Base-by-base conservation (phyloP, 1,140 invertebrate species). In the Planococcus citri region DNA sequence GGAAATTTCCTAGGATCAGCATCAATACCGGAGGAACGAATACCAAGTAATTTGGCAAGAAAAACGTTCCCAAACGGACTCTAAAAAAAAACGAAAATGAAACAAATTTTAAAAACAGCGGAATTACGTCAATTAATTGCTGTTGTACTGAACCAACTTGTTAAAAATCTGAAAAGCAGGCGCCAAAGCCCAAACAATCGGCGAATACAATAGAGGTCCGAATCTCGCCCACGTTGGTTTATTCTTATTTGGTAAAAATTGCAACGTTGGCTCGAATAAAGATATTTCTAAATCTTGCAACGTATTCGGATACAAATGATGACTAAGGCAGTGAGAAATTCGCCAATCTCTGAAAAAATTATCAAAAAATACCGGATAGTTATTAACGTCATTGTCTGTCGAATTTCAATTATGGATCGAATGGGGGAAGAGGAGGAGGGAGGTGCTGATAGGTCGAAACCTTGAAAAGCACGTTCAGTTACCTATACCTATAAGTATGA, bases 231-330 rank as follows among this genome's bases (percentile, higher is more conserved):
- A n/a, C 21, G 76, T 73, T 9, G 76, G 75, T 72, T 87, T 83
- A 14, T 77, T 60, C 2, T 77, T 71, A 64, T 74, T 78, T 0
- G 88, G 86, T 8, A 87, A 76, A 79, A 83, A 92, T n/a, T 83
- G 78, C 8, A 90, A 72, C 20, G 87, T 76, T 0, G 89, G 89
- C 73, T 91, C 88, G 24, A 87, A 78, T 12, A 78, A 75, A 51
- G 86, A 85, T 0, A 92, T 79, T 78, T 93, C 90, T 60, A 86
- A 79, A 77, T 93, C 91, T 77, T 85, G 82, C 3, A 87, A 77
- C 0, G 90, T 91, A 74, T 93, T 93, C 0, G 90, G 83, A 74
- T 87, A 92, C 14, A 89, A 76, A 76, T 93, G 91, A 77, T 93
- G 90, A 27, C 88, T 91, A 22, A 93, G 74, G 0, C 80, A 85